Percentiles rank a stretch among this genome's conserved stretches.
phyloP scores from a whole-genome alignment of 1,140 invertebrate genomes.

The Leptinotarsa texana region DNA sequence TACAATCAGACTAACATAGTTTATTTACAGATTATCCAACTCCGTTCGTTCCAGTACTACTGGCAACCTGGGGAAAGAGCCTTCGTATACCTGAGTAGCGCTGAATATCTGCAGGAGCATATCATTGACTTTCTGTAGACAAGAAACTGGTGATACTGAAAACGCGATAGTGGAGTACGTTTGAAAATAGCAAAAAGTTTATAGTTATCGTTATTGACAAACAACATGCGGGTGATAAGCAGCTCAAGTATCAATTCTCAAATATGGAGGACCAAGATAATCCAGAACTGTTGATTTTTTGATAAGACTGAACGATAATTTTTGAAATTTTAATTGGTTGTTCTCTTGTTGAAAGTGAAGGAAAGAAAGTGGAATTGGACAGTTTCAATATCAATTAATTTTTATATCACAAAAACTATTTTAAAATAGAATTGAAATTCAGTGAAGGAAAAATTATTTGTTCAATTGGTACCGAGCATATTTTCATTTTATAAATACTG shows the following conservation, averaged over 20 bases:
- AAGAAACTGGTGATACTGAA: constrained; percentile 35
- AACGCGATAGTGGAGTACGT: constrained; percentile 36
- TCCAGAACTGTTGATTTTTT: neutral
- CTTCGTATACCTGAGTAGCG: constrained; percentile 54
- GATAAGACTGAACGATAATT: neutral
- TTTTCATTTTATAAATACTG: constrained; percentile 1
- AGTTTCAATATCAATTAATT: no score
- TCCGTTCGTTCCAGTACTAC: constrained; percentile 45
- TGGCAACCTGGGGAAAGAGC: constrained; percentile 46
- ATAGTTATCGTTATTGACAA: no score
- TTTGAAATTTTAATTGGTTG: no score
- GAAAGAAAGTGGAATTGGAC: no score
- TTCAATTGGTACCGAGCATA: neutral
- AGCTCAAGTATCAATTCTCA: no score
- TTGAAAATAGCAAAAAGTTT: constrained; percentile 22
- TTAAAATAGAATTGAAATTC: no score
- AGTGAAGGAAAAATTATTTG: neutral
- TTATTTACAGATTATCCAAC: constrained; percentile 36
- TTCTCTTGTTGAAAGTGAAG: no score
- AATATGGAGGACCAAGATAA: no score
- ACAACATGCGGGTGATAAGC: no score
- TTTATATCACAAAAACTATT: no score
- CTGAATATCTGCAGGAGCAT: constrained; percentile 52
- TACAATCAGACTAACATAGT: no score
- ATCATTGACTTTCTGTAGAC: constrained; percentile 53